Conservation (phyloP, 2,113 vertebrate species). For the Triplophysa dalaica region DNA sequence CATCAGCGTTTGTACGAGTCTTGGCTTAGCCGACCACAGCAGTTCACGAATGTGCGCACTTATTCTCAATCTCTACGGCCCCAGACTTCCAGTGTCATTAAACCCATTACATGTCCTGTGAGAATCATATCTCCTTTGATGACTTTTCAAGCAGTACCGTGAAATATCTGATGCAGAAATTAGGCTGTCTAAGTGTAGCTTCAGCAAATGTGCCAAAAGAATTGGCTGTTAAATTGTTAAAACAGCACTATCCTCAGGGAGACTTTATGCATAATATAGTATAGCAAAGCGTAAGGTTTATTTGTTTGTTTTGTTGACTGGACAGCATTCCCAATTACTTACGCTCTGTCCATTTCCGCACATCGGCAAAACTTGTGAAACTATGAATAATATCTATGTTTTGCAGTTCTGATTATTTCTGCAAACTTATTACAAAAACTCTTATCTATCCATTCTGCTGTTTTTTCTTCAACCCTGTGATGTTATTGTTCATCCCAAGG, state of each 20-base stretch:
- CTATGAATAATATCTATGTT: conserved; percentile 13
- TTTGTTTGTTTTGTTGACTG: background rate
- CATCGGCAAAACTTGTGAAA: background rate
- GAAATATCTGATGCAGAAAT: conserved; percentile 70
- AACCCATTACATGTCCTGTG: conserved; percentile 69
- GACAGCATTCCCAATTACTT: conserved; percentile 2
- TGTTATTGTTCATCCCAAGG: conserved; percentile 28
- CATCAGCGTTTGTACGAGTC: conserved; percentile 54
- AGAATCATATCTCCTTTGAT: conserved; percentile 76
- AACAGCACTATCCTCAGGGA: conserved; percentile 8
- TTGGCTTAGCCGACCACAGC: conserved; percentile 70
- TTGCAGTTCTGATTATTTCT: conserved; percentile 17
- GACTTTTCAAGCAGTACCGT: conserved; percentile 73
- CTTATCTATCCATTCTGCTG: background rate
- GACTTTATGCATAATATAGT: background rate
- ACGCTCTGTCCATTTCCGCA: background rate
- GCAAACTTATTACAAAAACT: conserved; percentile 7
- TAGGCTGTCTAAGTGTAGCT: conserved; percentile 1
- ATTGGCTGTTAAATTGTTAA: conserved; percentile 22
- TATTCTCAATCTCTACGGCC: conserved; percentile 67
- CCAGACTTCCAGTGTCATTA: conserved; percentile 67
- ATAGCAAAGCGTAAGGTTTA: background rate
- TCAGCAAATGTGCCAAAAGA: conserved; percentile 24
- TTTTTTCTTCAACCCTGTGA: conserved; percentile 20
- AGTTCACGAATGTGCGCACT: conserved; percentile 60